Conservation (phyloP, 2,113 vertebrate species). For the Atlantisia rogersi region DNA sequence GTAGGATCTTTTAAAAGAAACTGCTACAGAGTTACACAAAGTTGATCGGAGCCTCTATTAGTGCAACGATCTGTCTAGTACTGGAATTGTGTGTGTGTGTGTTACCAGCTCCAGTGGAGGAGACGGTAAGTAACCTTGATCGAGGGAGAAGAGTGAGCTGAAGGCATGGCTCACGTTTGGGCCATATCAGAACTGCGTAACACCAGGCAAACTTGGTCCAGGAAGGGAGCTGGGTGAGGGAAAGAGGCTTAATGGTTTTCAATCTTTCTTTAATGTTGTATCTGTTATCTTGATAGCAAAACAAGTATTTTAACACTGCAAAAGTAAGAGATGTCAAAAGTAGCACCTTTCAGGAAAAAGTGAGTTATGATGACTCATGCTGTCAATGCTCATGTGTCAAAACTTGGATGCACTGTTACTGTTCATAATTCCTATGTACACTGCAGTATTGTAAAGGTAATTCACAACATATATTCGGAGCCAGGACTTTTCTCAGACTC, state of each 20-base stretch:
- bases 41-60: not conserved
- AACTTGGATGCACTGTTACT: not conserved
- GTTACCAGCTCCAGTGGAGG: not conserved
- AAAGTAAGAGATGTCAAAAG: not conserved
- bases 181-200: not conserved
- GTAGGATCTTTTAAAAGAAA: not conserved
- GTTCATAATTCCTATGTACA: not conserved
- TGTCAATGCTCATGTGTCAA: not conserved
- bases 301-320: not conserved
- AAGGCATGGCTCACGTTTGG: not conserved
- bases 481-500: not conserved
- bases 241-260: not conserved
- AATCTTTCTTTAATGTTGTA: not conserved
- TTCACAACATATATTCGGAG: fast-evolving
- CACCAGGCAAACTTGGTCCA: not conserved
- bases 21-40: not conserved
- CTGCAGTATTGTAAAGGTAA: not conserved
- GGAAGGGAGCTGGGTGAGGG: not conserved
- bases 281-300: not conserved
- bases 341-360: not conserved
- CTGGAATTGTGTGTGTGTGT: not conserved
- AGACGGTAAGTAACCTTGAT: not conserved
- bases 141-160: not conserved
- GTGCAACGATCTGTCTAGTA: not conserved
- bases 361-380: conserved; percentile 26